Conservation (phyloP, 2,113 vertebrate species). For the Gymnobelideus leadbeateri region DNA sequence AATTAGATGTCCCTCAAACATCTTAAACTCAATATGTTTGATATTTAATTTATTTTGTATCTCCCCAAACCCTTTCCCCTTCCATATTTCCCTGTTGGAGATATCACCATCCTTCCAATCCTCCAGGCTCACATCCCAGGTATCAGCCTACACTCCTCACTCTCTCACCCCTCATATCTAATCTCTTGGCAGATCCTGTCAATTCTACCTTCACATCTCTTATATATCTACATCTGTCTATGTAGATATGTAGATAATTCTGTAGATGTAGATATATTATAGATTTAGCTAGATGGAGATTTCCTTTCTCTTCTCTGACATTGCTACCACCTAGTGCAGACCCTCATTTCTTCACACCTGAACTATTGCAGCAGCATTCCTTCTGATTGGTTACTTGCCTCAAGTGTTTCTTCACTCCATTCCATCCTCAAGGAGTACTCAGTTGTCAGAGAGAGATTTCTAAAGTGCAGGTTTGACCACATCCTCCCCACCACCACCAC, state of each 20-base stretch:
- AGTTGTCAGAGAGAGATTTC: neutral
- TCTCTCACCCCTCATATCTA: neutral
- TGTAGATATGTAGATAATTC: neutral
- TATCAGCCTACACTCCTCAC: neutral
- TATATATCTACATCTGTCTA: neutral
- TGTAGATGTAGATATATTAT: neutral
- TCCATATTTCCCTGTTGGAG: neutral
- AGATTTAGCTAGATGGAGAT: neutral
- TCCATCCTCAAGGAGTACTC: neutral
- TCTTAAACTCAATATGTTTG: neutral
- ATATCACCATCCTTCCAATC: neutral
- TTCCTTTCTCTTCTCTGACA: neutral
- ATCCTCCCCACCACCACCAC: neutral
- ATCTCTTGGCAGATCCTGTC: neutral
- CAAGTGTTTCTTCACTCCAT: neutral
- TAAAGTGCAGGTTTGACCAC: neutral
- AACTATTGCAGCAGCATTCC: neutral
- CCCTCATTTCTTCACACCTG: neutral
- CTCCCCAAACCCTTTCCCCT: neutral
- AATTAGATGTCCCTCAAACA: neutral
- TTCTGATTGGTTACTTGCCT: neutral
- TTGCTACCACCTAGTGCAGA: neutral
- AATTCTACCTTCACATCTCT: neutral
- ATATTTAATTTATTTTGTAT: neutral
- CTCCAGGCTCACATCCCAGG: neutral